Conservation (phyloP, 2,113 vertebrate species). For the Spermophilus dauricus region DNA sequence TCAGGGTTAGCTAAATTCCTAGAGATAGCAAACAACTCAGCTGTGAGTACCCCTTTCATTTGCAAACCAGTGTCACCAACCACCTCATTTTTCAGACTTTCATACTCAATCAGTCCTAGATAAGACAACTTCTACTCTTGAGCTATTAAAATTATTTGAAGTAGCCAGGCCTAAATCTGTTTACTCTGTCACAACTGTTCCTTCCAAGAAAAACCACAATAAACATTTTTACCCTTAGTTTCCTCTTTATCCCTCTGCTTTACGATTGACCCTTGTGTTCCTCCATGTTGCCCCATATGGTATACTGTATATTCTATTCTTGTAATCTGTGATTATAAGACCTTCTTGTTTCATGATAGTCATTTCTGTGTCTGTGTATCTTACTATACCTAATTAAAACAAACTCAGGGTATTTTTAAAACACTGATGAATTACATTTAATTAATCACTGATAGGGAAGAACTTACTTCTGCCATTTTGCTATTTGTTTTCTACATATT, state of each 20-base stretch:
- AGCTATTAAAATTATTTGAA: background rate
- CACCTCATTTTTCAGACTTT: background rate
- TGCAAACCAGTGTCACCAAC: background rate
- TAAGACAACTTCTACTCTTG: background rate
- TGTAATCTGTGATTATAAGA: background rate
- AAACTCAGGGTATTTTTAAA: background rate
- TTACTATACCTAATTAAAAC: background rate
- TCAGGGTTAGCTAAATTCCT: background rate
- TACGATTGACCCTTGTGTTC: background rate
- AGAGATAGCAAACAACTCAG: background rate
- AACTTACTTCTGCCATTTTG: background rate
- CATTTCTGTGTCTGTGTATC: background rate
- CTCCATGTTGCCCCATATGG: background rate
- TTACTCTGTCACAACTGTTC: background rate
- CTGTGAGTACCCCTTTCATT: background rate
- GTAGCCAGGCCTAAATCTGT: background rate
- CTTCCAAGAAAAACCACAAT: background rate
- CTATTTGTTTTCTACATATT: background rate
- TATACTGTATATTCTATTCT: background rate
- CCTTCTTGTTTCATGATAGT: background rate
- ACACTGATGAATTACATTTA: background rate
- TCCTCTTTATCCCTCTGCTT: background rate
- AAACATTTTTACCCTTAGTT: background rate
- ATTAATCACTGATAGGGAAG: background rate
- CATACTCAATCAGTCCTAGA: background rate